Conservation (phyloP, 1,140 invertebrate genomes). For the Macrostomum lignano region DNA sequence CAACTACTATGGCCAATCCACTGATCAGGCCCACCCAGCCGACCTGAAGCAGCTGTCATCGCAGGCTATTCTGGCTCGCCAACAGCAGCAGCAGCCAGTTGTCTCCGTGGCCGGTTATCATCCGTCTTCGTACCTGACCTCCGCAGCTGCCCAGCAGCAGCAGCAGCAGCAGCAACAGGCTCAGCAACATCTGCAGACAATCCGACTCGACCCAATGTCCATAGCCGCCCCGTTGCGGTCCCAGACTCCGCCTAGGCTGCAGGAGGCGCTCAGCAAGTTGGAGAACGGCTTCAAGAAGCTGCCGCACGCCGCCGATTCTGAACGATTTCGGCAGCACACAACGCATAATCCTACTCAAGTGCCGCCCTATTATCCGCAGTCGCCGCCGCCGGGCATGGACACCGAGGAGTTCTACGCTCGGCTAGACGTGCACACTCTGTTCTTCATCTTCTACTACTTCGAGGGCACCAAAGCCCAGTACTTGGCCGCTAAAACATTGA, state of each 20-base stretch:
- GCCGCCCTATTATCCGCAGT: conserved; percentile 67
- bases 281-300: conserved; percentile 71
- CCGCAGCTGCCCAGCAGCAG: no score
- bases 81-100: no score
- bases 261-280: conserved; percentile 66
- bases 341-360: conserved; percentile 64
- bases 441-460: conserved; percentile 94
- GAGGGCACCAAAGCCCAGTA: conserved; percentile 85
- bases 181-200: no score
- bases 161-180: no score
- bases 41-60: no score
- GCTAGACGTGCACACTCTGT: conserved; percentile 78
- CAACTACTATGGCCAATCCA: no score
- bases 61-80: no score
- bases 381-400: conserved; percentile 65
- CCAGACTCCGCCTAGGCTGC: conserved; percentile 49
- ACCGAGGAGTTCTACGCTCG: conserved; percentile 90
- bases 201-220: no score
- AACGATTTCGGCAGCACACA: conserved; percentile 60
- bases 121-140: no score
- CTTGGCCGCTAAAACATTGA: conserved; percentile 87
- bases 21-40: no score
- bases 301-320: conserved; percentile 80
- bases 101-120: no score
- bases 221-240: conserved; percentile 78